Evolutionary conservation across 1,140 invertebrate genomes (phyloP), one percentile per base, ranked within the genome.

Genomic region (Ips nitidus): DNA sequence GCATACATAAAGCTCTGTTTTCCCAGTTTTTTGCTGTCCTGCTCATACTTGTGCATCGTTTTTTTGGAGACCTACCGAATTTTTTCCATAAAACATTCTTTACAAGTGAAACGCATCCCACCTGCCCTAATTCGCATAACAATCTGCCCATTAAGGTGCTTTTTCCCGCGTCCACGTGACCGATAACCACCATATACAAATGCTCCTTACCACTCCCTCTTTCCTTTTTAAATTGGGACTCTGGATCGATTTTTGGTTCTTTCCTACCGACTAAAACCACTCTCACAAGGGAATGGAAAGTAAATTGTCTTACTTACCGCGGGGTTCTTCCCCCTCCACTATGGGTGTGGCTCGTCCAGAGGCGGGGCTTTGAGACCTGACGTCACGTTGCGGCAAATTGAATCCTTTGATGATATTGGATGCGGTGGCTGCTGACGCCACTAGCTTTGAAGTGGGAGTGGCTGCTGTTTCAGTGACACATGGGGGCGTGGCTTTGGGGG

Each of bases 121-220:
- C 94, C 81, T 93, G 90, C 22, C 96, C 97, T 36, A 98, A 81
- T 72, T 92, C 88, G 78, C 90, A 98, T 0, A 99, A 82, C 7
- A 99, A 80, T 79, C 98, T 93, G 0, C 98, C 98, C 89, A 99
- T 95, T 22, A 99, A 80, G 0, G 98, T 99, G 77, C 95, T 98
- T 83, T 99, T 99, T 0, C 98, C 98, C 69, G 97, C 97, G 86
- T 99, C 98, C 2, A 99, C 98, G 85, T 99, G 98, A 52, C 98
- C 98, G 76, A 98, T 94, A 1, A 98, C 94, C 72, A 99, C 93
- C 80, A 99, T 87, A 80, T 98, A 95, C 52, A 99, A 84, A 74
- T 95, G 89, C 57, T 93, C 90, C 76, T 98, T 98, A 7, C 86
- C 86, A 22, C 84, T 82, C 1, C 86, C 88, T 71, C 93, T 84